phyloP scores from a whole-genome alignment of 2,888 invertebrate species.

The Formica aserva region DNA sequence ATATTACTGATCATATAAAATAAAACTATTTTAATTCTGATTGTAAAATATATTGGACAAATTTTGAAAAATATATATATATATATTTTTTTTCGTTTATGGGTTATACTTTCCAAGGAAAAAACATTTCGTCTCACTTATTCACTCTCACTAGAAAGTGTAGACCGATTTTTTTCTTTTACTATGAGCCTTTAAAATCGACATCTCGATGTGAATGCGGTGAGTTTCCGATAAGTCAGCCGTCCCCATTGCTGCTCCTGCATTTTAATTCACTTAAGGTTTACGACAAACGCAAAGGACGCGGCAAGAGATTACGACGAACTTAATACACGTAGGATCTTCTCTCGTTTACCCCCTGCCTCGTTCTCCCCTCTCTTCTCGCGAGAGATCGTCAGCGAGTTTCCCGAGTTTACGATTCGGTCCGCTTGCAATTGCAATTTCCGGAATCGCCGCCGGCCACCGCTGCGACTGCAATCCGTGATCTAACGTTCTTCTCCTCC shows the following conservation, averaged over 20 bases:
- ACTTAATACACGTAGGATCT: slow-evolving; percentile 34
- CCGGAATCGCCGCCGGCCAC: slow-evolving; percentile 49
- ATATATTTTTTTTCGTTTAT: background rate
- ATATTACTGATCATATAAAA: background rate
- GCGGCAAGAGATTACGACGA: slow-evolving; percentile 38
- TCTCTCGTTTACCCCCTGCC: slow-evolving; percentile 20
- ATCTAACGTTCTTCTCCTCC: slow-evolving; percentile 27
- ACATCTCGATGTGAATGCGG: background rate
- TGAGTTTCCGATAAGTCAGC: slow-evolving; percentile 8
- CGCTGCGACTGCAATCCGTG: slow-evolving; percentile 45
- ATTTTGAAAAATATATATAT: background rate
- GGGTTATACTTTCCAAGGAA: background rate
- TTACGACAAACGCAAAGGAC: slow-evolving; percentile 35
- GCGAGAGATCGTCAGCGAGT: slow-evolving; percentile 53
- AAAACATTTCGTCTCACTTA: background rate
- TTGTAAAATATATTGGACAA: background rate
- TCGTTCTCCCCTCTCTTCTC: slow-evolving; percentile 16
- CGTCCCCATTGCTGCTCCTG: background rate
- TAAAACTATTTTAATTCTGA: background rate
- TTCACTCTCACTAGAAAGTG: too few species aligned
- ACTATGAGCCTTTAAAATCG: background rate
- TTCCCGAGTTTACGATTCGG: slow-evolving; percentile 50
- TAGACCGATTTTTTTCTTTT: background rate
- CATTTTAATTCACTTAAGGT: slow-evolving; percentile 46
- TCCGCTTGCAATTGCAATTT: slow-evolving; percentile 53